These are phyloP conservation scores for Phylloscopus trochiloides DNA, from an alignment of 2,113 vertebrate genomes.

Conservation along the genomic window DNA sequence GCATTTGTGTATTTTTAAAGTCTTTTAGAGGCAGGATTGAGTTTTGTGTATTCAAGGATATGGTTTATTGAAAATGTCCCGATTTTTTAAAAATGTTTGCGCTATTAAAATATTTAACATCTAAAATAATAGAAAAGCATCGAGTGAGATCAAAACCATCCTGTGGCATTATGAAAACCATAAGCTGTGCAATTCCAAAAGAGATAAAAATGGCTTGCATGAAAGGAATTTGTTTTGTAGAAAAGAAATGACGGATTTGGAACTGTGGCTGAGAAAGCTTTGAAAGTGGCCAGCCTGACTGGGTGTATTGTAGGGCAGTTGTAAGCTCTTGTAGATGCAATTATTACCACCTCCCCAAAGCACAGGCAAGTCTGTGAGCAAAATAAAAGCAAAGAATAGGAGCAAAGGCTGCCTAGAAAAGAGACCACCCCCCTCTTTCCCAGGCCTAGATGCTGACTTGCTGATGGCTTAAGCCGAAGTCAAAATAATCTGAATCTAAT, in stretches of 20 bases:
- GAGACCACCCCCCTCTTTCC: accelerated
- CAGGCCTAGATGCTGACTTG: background rate
- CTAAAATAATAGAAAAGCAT: background rate
- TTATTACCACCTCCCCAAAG: background rate
- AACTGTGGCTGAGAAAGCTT: background rate
- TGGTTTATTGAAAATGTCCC: background rate
- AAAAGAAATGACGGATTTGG: background rate
- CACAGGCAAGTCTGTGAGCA: background rate
- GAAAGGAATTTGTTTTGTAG: background rate
- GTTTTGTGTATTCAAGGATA: background rate
- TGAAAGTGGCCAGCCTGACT: constrained; percentile 11
- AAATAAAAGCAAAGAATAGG: background rate
- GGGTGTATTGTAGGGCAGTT: background rate
- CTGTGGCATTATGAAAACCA: background rate
- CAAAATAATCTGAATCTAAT: constrained; percentile 37
- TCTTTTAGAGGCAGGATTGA: background rate
- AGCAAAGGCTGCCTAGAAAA: background rate
- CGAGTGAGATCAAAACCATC: background rate
- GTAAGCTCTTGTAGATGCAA: constrained; percentile 19
- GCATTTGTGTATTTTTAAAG: background rate
- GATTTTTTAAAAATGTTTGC: background rate
- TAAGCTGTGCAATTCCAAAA: background rate
- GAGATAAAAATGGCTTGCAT: background rate
- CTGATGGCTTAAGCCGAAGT: constrained; percentile 4
- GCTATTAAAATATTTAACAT: background rate